phyloP scores from a whole-genome alignment of 2,888 invertebrate species.

The Eucriotettix oculatus region DNA sequence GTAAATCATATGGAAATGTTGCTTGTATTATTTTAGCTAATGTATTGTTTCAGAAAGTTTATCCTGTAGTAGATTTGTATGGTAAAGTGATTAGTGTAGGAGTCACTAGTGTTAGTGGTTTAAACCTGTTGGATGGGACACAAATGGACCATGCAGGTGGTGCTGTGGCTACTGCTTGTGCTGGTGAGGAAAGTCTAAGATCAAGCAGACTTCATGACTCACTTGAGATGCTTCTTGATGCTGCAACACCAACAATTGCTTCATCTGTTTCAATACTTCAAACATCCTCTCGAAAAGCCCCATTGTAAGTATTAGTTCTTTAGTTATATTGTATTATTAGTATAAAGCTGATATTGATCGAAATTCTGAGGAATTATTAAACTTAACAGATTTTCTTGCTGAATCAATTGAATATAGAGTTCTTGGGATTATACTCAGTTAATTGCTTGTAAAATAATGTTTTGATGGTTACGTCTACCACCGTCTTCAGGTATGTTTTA shows the following conservation, averaged over 20 bases:
- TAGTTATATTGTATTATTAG: not conserved
- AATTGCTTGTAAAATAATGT: too few species aligned
- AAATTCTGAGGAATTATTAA: not conserved
- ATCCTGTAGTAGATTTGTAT: slow-evolving; percentile 66
- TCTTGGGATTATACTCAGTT: too few species aligned
- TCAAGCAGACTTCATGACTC: slow-evolving; percentile 16
- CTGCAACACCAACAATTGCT: slow-evolving; percentile 3
- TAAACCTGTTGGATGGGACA: slow-evolving; percentile 27
- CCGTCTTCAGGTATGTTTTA: too few species aligned
- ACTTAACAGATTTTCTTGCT: too few species aligned
- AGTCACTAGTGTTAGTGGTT: slow-evolving; percentile 33
- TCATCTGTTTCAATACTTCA: too few species aligned
- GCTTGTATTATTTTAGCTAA: too few species aligned
- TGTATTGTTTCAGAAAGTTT: slow-evolving; percentile 42
- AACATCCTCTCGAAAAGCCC: slow-evolving; percentile 5
- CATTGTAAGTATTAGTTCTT: slow-evolving; percentile 1
- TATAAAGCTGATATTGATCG: not conserved
- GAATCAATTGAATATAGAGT: too few species aligned
- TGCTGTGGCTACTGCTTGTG: not conserved
- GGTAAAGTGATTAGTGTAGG: slow-evolving; percentile 64
- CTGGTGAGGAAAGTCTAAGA: slow-evolving; percentile 7
- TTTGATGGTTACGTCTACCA: too few species aligned
- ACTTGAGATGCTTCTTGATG: slow-evolving; percentile 14
- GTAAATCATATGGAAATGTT: too few species aligned
- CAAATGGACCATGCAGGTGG: not conserved